These are phyloP conservation scores for Myotis myotis DNA, from an alignment of 2,797 vertebrate species.

Conservation along the genomic window DNA sequence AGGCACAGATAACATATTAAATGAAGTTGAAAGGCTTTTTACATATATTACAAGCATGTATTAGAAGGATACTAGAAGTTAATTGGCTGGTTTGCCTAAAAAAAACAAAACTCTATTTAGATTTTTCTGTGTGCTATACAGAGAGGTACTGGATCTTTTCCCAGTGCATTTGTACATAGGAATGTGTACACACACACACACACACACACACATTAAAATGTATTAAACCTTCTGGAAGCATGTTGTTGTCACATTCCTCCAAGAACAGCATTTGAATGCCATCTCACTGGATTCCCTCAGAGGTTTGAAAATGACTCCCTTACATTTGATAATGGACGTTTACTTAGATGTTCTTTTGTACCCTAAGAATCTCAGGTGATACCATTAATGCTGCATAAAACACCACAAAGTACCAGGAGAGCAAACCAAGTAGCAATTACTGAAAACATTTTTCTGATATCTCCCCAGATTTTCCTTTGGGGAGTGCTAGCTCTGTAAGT, in stretches of 20 bases:
- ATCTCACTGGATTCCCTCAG: constrained; percentile 49
- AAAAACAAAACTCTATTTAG: constrained; percentile 1
- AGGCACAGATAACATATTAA: constrained; percentile 54
- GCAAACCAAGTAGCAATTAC: constrained; percentile 82
- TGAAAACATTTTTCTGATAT: constrained; percentile 80
- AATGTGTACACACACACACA: neutral
- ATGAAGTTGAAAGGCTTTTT: constrained; percentile 58
- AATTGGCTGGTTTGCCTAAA: constrained; percentile 17
- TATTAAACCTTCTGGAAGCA: neutral
- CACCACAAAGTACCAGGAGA: constrained; percentile 81
- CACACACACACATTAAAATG: neutral
- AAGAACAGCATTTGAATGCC: constrained; percentile 57
- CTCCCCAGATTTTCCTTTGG: constrained; percentile 82
- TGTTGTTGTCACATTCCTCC: constrained; percentile 18
- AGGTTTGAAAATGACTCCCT: constrained; percentile 70
- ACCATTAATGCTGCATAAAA: constrained; percentile 80
- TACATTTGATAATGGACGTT: constrained; percentile 70
- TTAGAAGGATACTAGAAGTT: constrained; percentile 57
- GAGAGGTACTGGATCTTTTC: neutral
- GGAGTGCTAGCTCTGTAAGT: constrained; percentile 84
- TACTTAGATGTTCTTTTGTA: constrained; percentile 72
- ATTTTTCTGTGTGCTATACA: neutral
- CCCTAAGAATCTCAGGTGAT: constrained; percentile 74
- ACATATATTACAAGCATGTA: constrained; percentile 43
- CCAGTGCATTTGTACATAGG: neutral